These are phyloP conservation scores for Cynocephalus volans DNA, from an alignment of 2,113 vertebrate species.

Conservation along the genomic window DNA sequence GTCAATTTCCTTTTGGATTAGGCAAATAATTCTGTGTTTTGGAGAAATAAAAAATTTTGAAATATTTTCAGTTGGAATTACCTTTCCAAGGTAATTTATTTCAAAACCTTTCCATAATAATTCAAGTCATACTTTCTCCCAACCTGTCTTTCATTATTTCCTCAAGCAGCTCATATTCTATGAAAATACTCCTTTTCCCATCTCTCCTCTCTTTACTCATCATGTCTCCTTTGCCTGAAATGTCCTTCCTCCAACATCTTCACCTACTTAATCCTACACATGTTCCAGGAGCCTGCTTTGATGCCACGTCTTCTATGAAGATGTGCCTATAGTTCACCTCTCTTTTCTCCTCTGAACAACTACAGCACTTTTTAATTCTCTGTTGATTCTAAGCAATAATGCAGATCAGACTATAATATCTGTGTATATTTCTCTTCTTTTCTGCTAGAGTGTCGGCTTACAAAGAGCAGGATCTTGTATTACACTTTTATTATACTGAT, in stretches of 20 bases:
- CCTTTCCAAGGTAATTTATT: neutral
- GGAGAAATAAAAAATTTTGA: neutral
- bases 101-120: conserved; percentile 28
- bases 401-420: neutral
- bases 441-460: neutral
- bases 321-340: neutral
- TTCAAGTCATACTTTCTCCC: neutral
- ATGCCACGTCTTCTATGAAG: neutral
- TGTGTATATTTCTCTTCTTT: neutral
- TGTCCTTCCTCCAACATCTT: neutral
- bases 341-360: conserved; percentile 8
- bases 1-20: neutral
- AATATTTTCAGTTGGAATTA: conserved; percentile 37
- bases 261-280: neutral
- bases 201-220: neutral
- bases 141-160: neutral
- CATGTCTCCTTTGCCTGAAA: neutral
- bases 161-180: neutral
- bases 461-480: neutral
- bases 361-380: neutral
- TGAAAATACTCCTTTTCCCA: neutral
- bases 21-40: neutral
- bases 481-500: neutral
- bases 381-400: neutral
- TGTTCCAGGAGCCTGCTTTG: neutral